These are phyloP conservation scores for Phrynosoma blainvillii DNA, from an alignment of 2,113 vertebrate genomes.

Conservation along the genomic window DNA sequence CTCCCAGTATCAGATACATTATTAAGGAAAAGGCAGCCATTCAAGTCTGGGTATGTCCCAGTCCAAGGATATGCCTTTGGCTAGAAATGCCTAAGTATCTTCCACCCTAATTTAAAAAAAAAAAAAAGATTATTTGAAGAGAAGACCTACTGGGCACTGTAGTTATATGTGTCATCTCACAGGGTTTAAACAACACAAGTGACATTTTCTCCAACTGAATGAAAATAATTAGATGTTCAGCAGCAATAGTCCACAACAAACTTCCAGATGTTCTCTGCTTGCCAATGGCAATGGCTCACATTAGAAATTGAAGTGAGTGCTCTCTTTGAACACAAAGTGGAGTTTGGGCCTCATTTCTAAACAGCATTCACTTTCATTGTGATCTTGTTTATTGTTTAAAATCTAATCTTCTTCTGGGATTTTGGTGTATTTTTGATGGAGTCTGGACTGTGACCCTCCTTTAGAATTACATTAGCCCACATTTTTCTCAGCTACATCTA, in stretches of 20 bases:
- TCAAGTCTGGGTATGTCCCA: slow-evolving; percentile 18
- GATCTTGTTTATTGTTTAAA: background rate
- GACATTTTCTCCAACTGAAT: background rate
- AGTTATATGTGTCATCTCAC: slow-evolving; percentile 14
- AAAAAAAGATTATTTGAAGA: background rate
- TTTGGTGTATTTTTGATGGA: no score
- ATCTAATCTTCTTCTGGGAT: background rate
- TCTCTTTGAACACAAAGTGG: background rate
- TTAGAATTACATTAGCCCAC: no score
- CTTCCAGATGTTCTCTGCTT: background rate
- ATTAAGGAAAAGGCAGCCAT: slow-evolving; percentile 44
- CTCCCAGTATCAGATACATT: slow-evolving; percentile 48
- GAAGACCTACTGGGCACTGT: background rate
- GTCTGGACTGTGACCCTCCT: no score
- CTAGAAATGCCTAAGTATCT: background rate
- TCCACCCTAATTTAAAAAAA: background rate
- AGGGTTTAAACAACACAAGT: background rate
- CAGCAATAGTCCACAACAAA: background rate
- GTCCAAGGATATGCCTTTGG: slow-evolving; percentile 13
- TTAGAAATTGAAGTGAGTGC: background rate
- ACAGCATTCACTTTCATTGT: background rate
- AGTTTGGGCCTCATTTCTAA: background rate
- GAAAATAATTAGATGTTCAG: slow-evolving; percentile 11
- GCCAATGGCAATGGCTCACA: background rate
- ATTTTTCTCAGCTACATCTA: no score